Evolutionary conservation across 2,888 invertebrate species (phyloP).

Genomic region (Callinectes sapidus): DNA sequence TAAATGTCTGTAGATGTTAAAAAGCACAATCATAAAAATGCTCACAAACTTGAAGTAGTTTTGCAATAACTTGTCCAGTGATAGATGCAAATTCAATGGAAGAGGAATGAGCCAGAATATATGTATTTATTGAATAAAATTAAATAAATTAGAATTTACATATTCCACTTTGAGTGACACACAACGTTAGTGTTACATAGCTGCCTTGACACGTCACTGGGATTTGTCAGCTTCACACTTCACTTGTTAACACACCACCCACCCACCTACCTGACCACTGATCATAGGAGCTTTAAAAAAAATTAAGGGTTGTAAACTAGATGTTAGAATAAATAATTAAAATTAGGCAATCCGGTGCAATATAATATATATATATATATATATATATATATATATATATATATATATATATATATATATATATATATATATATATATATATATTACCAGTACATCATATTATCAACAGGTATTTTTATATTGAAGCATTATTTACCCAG

Average conservation of each 20-base stretch:
- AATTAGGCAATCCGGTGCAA: background rate
- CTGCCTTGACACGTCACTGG: conserved; percentile 3
- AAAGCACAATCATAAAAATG: conserved; percentile 31
- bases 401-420: conserved; percentile 39
- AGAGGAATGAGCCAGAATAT: background rate
- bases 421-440: conserved; percentile 42
- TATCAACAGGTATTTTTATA: conserved; percentile 27
- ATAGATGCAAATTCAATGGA: background rate
- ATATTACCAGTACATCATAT: background rate
- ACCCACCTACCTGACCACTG: background rate
- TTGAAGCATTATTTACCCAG: background rate
- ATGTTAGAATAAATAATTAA: conserved; percentile 35
- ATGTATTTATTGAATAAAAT: conserved; percentile 28
- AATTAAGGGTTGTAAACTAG: no score
- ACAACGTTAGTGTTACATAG: background rate
- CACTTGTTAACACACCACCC: background rate
- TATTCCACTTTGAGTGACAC: background rate
- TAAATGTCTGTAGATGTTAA: background rate
- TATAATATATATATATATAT: conserved; percentile 39
- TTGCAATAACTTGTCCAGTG: conserved; percentile 3
- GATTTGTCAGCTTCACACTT: background rate
- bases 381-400: conserved; percentile 39
- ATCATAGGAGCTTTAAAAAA: no score
- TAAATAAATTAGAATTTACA: background rate
- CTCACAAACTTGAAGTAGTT: background rate